Evolutionary conservation across 1,140 invertebrate genomes (phyloP), one percentile per base, ranked within the genome.

Genomic region (Galleria mellonella): DNA sequence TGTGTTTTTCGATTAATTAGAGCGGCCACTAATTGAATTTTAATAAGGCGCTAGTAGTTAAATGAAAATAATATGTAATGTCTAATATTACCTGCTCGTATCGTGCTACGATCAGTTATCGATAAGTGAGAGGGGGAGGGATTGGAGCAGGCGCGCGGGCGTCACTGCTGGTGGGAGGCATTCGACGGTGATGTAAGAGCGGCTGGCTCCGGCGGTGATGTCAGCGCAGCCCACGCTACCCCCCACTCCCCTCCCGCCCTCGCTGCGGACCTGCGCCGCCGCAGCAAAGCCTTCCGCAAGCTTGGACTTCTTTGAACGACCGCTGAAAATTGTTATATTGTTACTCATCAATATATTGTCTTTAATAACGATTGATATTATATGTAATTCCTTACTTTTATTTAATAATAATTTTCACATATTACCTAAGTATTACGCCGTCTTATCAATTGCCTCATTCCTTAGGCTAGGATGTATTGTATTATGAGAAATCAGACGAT

Each of bases 121-220:
- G 32, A 43, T 42, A 5, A 11, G 10, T 33, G 31, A 32, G 41
- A 31, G 31, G 30, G 30, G 15, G 33, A 8, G 9, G 4, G 32
- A 17, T 17, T 32, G 43, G 38, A 48, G 52, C 50, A 47, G 48
- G 46, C 48, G 43, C 48, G 48, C 49, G 38, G 52, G 53, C 62
- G 55, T 36, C 40, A 32, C 13, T 11, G 51, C 51, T 45, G 62
- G 71, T 72, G 59, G 69, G 68, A 70, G 62, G 64, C 53, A 50
- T 65, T 47, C 47, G 17, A 23, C 17, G 72, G 57, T 77, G 78
- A 81, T 78, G 76, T 83, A 79, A 83, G 78, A 79, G 54, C 64
- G 63, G 65, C 58, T 61, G 66, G 66, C 75, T 83, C 64, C 55
- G 69, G 65, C 61, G 78, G 71, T 83, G 78, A 83, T 81, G 76